Conservation (phyloP, 2,888 invertebrate genomes). For the Peribatodes rhomboidaria region DNA sequence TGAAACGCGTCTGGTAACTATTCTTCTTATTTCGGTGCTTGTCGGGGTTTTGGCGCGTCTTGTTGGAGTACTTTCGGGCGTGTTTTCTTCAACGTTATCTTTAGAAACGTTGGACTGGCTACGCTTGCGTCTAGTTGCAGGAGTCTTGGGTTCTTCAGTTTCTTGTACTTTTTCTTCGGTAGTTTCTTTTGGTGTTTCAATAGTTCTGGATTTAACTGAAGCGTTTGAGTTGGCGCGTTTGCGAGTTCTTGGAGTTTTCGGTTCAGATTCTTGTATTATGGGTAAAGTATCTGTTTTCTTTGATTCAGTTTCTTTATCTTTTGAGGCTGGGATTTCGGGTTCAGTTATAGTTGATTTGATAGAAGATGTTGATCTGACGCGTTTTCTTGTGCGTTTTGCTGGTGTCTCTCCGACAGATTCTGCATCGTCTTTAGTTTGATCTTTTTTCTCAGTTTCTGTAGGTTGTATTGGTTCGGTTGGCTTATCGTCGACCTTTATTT, state of each 20-base stretch:
- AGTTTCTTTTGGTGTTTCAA: constrained; percentile 6
- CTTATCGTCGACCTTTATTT: constrained; percentile 10
- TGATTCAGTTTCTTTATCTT: constrained; percentile 3
- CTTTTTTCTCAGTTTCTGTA: background rate
- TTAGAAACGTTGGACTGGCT: constrained; percentile 64
- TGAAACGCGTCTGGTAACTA: constrained; percentile 75
- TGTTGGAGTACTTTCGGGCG: constrained; percentile 60
- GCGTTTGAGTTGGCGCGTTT: constrained; percentile 37
- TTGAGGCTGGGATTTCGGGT: background rate
- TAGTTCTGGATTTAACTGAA: constrained; percentile 35
- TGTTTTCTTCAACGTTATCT: constrained; percentile 41
- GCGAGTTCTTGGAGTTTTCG: constrained; percentile 36
- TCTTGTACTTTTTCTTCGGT: constrained; percentile 38
- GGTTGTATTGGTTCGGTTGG: constrained; percentile 9
- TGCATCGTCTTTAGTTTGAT: constrained; percentile 8
- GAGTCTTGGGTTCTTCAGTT: constrained; percentile 58
- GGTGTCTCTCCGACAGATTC: constrained; percentile 24
- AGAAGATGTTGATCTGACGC: constrained; percentile 58
- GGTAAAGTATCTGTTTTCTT: background rate
- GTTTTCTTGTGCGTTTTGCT: constrained; percentile 50
- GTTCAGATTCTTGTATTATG: constrained; percentile 27
- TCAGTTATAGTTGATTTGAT: constrained; percentile 37
- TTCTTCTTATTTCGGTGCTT: constrained; percentile 68
- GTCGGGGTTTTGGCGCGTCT: constrained; percentile 67
- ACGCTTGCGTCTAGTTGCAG: constrained; percentile 65